phyloP scores from a whole-genome alignment of 2,888 invertebrate genomes.

The Pseudococcus jackbeardsleyi region DNA sequence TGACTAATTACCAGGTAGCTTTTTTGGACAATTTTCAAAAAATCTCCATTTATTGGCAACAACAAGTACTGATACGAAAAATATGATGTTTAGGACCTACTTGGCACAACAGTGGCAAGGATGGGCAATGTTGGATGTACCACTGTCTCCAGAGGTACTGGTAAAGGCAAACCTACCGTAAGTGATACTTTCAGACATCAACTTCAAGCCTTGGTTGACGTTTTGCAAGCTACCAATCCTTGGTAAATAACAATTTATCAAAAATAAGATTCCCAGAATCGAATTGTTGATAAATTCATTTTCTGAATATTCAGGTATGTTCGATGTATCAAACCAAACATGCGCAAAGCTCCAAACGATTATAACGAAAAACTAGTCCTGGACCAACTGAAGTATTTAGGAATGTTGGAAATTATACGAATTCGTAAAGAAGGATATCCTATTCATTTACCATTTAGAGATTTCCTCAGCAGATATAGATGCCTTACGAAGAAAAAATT shows the following conservation, averaged over 20 bases:
- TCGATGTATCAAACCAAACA: slow-evolving; percentile 92
- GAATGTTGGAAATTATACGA: slow-evolving; percentile 93
- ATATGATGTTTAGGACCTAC: slow-evolving; percentile 72
- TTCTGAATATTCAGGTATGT: slow-evolving; percentile 77
- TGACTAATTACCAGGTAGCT: slow-evolving; percentile 76
- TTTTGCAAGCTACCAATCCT: slow-evolving; percentile 89
- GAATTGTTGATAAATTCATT: background rate
- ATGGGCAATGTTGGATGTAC: slow-evolving; percentile 70
- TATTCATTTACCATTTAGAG: slow-evolving; percentile 83
- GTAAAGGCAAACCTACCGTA: slow-evolving; percentile 90
- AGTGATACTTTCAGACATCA: slow-evolving; percentile 91
- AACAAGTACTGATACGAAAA: background rate
- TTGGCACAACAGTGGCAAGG: slow-evolving; percentile 70
- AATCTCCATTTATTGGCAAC: slow-evolving; percentile 54
- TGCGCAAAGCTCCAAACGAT: slow-evolving; percentile 83
- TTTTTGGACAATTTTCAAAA: slow-evolving; percentile 54
- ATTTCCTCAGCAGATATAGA: slow-evolving; percentile 83
- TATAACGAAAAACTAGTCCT: slow-evolving; percentile 85
- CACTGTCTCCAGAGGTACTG: slow-evolving; percentile 84
- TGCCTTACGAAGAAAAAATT: slow-evolving; percentile 76
- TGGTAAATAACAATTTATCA: slow-evolving; percentile 74
- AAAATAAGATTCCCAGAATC: background rate
- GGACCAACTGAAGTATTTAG: slow-evolving; percentile 90
- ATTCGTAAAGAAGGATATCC: slow-evolving; percentile 92
- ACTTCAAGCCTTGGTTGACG: slow-evolving; percentile 88